A percentile compares a stretch with the other conserved stretches of the same genome.
Evolutionary conservation across 2,797 vertebrate genomes (phyloP).

Genomic region (Tinamus major): DNA sequence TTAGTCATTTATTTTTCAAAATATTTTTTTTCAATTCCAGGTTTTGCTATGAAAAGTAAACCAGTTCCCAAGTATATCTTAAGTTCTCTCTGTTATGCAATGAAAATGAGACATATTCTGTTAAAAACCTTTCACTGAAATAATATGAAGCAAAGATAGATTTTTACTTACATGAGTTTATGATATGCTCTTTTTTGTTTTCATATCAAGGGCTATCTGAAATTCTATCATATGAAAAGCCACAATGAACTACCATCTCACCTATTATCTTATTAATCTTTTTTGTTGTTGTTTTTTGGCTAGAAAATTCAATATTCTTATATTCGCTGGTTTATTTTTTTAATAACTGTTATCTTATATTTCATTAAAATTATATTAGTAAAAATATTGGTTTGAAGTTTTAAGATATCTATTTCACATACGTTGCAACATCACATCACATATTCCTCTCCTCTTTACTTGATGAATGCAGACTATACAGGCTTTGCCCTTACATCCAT

Average conservation of each 20-base stretch:
- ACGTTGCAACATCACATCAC: neutral
- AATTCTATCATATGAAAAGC: neutral
- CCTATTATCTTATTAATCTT: conserved; percentile 27
- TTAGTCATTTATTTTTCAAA: neutral
- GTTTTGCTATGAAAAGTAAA: conserved; percentile 15
- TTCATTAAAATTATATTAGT: neutral
- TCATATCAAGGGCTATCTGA: neutral
- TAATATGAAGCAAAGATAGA: neutral
- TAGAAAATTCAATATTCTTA: neutral
- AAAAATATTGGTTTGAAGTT: neutral
- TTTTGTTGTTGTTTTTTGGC: neutral
- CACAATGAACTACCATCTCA: neutral
- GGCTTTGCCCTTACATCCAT: neutral
- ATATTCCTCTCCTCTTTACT: neutral
- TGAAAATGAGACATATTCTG: neutral
- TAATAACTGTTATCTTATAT: neutral
- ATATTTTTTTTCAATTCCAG: neutral
- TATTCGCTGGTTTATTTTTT: neutral
- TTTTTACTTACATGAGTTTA: neutral
- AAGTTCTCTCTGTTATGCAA: neutral
- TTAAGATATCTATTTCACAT: neutral
- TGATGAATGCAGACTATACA: neutral
- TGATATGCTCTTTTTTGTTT: neutral
- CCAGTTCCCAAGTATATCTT: neutral
- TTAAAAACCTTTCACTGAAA: neutral